Evolutionary conservation across 2,113 vertebrate species (phyloP).

Genomic region (Otolemur garnettii): DNA sequence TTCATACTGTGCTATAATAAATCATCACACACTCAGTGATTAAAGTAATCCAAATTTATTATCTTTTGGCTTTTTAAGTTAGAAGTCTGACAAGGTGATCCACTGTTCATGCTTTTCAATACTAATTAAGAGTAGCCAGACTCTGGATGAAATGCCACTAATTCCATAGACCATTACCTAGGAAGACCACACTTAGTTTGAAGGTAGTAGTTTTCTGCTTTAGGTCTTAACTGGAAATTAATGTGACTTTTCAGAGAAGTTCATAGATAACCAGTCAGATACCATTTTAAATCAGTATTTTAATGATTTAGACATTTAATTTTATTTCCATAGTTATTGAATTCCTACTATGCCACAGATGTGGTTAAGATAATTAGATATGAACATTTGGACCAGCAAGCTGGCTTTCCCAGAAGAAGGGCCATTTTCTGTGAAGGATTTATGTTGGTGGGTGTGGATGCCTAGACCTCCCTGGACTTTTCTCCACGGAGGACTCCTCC

Average conservation of each 20-base stretch:
- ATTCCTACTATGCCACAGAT: background rate
- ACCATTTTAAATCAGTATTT: background rate
- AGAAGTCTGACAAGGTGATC: background rate
- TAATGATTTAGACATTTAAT: background rate
- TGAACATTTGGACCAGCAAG: background rate
- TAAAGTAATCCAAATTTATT: background rate
- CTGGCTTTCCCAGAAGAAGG: background rate
- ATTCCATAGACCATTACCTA: no score
- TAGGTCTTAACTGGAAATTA: background rate
- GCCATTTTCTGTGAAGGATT: background rate
- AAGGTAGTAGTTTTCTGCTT: background rate
- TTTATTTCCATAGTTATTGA: background rate
- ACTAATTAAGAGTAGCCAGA: background rate
- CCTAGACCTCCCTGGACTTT: background rate
- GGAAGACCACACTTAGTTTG: background rate
- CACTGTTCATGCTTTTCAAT: background rate
- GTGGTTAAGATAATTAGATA: background rate
- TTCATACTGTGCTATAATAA: background rate
- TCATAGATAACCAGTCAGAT: background rate
- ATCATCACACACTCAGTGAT: no score
- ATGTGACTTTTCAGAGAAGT: background rate
- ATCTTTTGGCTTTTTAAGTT: background rate
- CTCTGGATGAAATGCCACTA: background rate
- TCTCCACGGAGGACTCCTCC: background rate
- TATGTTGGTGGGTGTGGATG: accelerated